Evolutionary conservation across 2,797 vertebrate species (phyloP).

Genomic region (Halcyon chelicuti): DNA sequence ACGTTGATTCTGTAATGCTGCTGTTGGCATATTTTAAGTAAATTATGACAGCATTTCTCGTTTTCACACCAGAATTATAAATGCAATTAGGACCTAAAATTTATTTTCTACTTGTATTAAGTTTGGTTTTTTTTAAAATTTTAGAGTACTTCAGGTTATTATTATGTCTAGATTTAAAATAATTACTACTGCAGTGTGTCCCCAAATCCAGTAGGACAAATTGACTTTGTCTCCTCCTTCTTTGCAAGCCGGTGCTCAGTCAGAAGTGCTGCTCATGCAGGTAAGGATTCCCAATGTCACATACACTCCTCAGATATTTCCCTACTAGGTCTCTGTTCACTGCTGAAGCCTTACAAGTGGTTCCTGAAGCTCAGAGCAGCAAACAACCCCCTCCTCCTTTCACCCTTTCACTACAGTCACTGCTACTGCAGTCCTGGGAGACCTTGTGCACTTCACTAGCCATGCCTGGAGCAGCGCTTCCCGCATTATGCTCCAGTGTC

Average conservation of each 20-base stretch:
- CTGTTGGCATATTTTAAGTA: neutral
- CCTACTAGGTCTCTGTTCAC: neutral
- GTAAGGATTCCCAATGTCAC: neutral
- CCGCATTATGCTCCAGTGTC: neutral
- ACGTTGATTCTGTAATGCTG: neutral
- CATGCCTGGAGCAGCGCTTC: neutral
- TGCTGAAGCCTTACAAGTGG: neutral
- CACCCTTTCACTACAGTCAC: neutral
- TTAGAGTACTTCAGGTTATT: neutral
- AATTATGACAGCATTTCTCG: neutral
- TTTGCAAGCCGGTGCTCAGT: neutral
- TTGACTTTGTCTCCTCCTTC: neutral
- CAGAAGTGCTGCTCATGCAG: neutral
- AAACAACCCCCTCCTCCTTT: neutral
- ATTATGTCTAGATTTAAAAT: neutral
- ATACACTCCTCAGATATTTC: neutral
- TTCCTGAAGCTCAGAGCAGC: neutral
- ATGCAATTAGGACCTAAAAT: neutral
- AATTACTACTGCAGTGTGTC: neutral
- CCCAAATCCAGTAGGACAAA: neutral
- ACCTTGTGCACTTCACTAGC: fast-evolving
- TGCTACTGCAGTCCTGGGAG: neutral
- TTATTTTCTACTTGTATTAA: neutral
- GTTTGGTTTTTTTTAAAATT: neutral
- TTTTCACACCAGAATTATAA: neutral